phyloP scores from a whole-genome alignment of 1,140 invertebrate genomes.

The Cataglyphis hispanica region DNA sequence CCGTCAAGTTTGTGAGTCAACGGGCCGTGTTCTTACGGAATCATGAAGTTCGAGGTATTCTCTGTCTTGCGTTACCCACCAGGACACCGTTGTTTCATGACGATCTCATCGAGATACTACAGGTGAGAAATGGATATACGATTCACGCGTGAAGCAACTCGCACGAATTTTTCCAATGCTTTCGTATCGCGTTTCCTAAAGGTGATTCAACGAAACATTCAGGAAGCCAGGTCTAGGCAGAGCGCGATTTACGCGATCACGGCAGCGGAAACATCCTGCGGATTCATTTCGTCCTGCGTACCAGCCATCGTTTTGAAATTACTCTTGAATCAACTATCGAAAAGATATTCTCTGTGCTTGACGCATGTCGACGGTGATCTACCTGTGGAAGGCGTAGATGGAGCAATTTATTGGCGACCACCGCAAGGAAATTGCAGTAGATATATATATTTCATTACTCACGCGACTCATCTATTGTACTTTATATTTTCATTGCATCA shows the following conservation, averaged over 20 bases:
- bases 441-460: slow-evolving; percentile 84
- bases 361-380: slow-evolving; percentile 90
- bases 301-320: slow-evolving; percentile 90
- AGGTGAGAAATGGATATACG: slow-evolving; percentile 70
- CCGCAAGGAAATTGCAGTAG: slow-evolving; percentile 93
- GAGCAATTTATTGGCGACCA: slow-evolving; percentile 92
- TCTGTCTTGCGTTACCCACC: slow-evolving; percentile 88
- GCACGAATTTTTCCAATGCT: slow-evolving; percentile 18
- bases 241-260: slow-evolving; percentile 90
- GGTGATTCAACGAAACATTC: slow-evolving; percentile 87
- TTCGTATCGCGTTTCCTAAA: background rate
- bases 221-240: slow-evolving; percentile 88
- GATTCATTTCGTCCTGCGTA: slow-evolving; percentile 89
- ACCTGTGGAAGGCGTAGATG: slow-evolving; percentile 90
- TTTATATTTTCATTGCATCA: background rate
- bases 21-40: slow-evolving; percentile 85
- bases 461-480: slow-evolving; percentile 22
- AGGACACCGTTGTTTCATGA: slow-evolving; percentile 83
- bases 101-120: slow-evolving; percentile 83
- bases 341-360: slow-evolving; percentile 90
- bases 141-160: background rate
- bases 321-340: slow-evolving; percentile 90
- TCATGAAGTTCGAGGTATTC: slow-evolving; percentile 86
- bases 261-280: slow-evolving; percentile 89
- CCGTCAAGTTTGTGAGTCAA: slow-evolving; percentile 87